phyloP scores from a whole-genome alignment of 2,797 vertebrate genomes.

The Lerista edwardsae region DNA sequence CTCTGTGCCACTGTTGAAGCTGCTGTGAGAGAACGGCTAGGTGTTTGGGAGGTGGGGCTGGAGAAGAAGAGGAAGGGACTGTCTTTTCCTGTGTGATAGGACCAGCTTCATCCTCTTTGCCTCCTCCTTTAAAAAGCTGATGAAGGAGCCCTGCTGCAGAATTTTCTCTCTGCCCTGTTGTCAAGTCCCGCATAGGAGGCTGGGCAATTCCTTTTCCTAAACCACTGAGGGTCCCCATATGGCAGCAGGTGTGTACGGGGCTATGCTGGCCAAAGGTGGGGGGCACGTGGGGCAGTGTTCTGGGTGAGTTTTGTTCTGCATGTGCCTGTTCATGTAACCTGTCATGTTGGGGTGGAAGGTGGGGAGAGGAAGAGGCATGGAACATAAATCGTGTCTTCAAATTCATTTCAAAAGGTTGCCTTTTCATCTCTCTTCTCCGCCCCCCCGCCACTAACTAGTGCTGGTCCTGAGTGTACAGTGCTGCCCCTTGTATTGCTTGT shows the following conservation, averaged over 20 bases:
- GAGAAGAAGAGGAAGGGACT: no score
- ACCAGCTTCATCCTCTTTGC: neutral
- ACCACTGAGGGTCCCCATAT: neutral
- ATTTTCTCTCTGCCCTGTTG: neutral
- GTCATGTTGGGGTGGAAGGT: neutral
- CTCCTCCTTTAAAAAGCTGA: neutral
- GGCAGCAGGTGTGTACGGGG: no score
- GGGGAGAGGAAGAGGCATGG: no score
- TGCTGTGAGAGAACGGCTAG: neutral
- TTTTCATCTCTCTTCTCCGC: neutral
- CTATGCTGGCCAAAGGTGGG: neutral
- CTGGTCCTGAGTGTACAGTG: neutral
- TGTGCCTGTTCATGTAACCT: neutral
- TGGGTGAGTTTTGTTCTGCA: slow-evolving; percentile 5
- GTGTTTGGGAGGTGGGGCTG: neutral
- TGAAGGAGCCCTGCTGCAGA: neutral
- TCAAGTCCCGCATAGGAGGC: no score
- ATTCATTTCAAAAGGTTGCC: slow-evolving; percentile 1
- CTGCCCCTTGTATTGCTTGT: neutral
- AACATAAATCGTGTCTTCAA: neutral
- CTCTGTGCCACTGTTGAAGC: neutral
- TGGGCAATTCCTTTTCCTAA: neutral
- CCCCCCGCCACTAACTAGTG: neutral
- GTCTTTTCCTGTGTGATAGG: neutral
- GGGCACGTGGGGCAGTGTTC: no score